phyloP scores from a whole-genome alignment of 1,140 invertebrate genomes.

The Lepidurus packardi region DNA sequence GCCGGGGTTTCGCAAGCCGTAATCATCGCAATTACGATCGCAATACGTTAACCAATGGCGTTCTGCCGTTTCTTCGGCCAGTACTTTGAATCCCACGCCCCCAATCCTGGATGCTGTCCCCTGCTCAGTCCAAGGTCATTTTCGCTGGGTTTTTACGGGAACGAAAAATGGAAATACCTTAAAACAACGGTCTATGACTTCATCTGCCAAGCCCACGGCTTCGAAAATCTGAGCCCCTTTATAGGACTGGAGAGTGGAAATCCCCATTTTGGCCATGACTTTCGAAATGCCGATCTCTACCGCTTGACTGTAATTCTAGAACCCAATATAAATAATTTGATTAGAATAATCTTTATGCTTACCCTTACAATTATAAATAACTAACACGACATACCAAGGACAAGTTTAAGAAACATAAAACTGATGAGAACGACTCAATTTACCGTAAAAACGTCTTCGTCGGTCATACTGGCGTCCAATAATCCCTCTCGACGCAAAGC shows the following conservation, averaged over 20 bases:
- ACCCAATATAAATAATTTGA: neutral
- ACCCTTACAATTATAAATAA: neutral
- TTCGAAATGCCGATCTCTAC: constrained; percentile 77
- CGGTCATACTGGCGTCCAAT: constrained; percentile 64
- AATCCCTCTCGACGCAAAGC: constrained; percentile 74
- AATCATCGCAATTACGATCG: constrained; percentile 59
- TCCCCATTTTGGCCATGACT: constrained; percentile 99
- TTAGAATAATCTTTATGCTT: constrained; percentile 34
- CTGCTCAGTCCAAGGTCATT: constrained; percentile 41
- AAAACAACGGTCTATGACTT: constrained; percentile 94
- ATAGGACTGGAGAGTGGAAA: constrained; percentile 97
- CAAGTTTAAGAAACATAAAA: constrained; percentile 39
- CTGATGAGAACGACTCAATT: constrained; percentile 36
- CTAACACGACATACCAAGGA: neutral
- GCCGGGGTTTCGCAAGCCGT: constrained; percentile 85
- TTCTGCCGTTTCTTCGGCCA: constrained; percentile 81
- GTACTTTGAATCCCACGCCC: constrained; percentile 80
- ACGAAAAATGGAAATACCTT: constrained; percentile 47
- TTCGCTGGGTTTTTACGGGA: constrained; percentile 20
- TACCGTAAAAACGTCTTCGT: constrained; percentile 78
- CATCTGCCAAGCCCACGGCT: constrained; percentile 85
- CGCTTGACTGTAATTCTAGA: constrained; percentile 60
- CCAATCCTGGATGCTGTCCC: constrained; percentile 93
- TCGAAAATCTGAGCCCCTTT: constrained; percentile 99
- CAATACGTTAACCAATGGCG: constrained; percentile 76